Evolutionary conservation across 2,113 vertebrate species (phyloP).

Genomic region (Chelonoidis abingdonii): DNA sequence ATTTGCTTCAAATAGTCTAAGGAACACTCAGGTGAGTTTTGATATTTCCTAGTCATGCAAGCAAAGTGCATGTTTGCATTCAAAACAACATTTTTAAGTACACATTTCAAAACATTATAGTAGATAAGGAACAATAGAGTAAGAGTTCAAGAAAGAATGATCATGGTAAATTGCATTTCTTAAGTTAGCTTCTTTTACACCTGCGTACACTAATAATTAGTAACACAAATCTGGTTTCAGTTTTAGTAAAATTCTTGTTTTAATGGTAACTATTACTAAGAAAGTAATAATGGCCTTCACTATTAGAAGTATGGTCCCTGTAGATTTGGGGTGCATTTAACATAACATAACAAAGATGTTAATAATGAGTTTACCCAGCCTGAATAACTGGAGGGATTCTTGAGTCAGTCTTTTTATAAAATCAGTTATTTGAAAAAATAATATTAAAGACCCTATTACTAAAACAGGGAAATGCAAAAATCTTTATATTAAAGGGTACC

Average conservation of each 20-base stretch:
- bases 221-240: neutral
- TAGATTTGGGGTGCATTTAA: conserved; percentile 29
- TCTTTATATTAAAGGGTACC: neutral
- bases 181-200: neutral
- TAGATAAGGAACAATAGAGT: neutral
- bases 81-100: neutral
- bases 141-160: neutral
- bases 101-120: neutral
- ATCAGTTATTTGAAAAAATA: conserved; percentile 18
- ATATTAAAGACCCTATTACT: neutral
- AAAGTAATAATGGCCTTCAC: conserved; percentile 13
- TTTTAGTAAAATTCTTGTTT: neutral
- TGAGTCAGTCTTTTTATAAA: conserved; percentile 24
- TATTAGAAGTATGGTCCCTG: conserved; percentile 9
- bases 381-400: conserved; percentile 13
- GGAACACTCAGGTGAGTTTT: neutral
- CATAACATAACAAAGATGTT: conserved; percentile 16
- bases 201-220: neutral
- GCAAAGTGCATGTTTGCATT: neutral
- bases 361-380: conserved; percentile 1
- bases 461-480: conserved; percentile 15
- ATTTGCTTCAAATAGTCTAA: neutral
- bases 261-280: conserved; percentile 25
- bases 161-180: neutral
- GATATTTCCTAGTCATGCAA: neutral